phyloP scores from a whole-genome alignment of 2,797 vertebrate species.

The Poecilia velifera region DNA sequence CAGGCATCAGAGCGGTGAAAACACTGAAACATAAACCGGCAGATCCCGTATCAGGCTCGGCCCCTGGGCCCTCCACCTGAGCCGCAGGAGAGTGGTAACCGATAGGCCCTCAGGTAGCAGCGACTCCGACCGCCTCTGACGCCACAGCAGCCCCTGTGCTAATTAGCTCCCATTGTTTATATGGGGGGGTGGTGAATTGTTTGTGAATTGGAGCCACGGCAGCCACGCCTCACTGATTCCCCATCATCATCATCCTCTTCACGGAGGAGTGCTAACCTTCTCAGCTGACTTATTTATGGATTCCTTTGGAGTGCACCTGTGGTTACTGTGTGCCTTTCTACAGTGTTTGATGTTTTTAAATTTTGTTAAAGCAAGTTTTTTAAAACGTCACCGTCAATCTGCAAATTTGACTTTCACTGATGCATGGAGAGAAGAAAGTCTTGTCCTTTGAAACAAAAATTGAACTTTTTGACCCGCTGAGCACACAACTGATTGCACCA shows the following conservation, averaged over 20 bases:
- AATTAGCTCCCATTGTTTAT: constrained; percentile 80
- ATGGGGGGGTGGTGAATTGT: constrained; percentile 55
- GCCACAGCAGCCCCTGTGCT: constrained; percentile 55
- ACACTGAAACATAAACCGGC: constrained; percentile 79
- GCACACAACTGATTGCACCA: not conserved
- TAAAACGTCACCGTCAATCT: not conserved
- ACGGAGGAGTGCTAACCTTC: constrained; percentile 63
- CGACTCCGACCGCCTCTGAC: constrained; percentile 52
- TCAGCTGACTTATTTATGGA: constrained; percentile 72
- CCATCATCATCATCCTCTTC: constrained; percentile 59
- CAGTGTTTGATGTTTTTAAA: not conserved
- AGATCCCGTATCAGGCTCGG: constrained; percentile 81
- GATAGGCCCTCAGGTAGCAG: constrained; percentile 71
- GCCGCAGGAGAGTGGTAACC: constrained; percentile 76
- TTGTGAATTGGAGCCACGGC: constrained; percentile 59
- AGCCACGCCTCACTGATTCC: constrained; percentile 54
- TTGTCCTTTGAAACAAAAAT: not conserved
- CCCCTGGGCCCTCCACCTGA: constrained; percentile 73
- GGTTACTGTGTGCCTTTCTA: constrained; percentile 36
- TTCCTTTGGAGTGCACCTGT: constrained; percentile 52
- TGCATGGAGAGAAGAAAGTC: not conserved
- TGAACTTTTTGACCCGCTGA: not conserved
- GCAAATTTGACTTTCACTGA: not conserved
- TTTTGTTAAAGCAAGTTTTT: not conserved
- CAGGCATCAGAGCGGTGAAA: constrained; percentile 81